Evolutionary conservation across 2,113 vertebrate species (phyloP).

Genomic region (Hemiprocne comata): DNA sequence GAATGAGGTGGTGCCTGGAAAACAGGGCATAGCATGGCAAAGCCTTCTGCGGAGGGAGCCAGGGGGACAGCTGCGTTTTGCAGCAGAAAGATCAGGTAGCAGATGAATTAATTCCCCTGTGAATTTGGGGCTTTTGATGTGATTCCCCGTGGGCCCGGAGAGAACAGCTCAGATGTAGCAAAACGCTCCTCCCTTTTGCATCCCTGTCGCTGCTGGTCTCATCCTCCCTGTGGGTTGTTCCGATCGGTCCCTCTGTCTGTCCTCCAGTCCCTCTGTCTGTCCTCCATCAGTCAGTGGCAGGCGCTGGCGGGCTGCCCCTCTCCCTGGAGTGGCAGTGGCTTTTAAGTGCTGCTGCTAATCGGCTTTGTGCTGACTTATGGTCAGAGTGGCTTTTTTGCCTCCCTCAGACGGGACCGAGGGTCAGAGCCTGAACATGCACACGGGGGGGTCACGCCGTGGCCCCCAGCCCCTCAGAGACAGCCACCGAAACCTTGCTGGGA

Average conservation of each 20-base stretch:
- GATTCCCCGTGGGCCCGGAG: not conserved
- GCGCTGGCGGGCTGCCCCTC: not conserved
- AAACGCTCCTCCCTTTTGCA: not conserved
- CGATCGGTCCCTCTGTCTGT: no score
- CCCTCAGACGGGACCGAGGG: constrained; percentile 66
- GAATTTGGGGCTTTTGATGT: not conserved
- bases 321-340: constrained; percentile 66
- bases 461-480: accelerated
- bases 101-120: not conserved
- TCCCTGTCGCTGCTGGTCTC: not conserved
- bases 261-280: not conserved
- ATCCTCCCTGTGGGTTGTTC: not conserved
- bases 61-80: accelerated
- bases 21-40: not conserved
- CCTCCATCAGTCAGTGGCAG: accelerated
- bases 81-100: not conserved
- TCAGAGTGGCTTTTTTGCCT: constrained; percentile 84
- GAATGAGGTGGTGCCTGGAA: not conserved
- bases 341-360: constrained; percentile 91
- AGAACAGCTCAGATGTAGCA: not conserved
- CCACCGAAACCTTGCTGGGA: not conserved
- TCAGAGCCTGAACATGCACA: not conserved
- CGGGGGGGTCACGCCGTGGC: accelerated
- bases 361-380: constrained; percentile 88
- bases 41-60: not conserved